phyloP scores from a whole-genome alignment of 1,140 invertebrate genomes.

The Heliconius eleuchia region DNA sequence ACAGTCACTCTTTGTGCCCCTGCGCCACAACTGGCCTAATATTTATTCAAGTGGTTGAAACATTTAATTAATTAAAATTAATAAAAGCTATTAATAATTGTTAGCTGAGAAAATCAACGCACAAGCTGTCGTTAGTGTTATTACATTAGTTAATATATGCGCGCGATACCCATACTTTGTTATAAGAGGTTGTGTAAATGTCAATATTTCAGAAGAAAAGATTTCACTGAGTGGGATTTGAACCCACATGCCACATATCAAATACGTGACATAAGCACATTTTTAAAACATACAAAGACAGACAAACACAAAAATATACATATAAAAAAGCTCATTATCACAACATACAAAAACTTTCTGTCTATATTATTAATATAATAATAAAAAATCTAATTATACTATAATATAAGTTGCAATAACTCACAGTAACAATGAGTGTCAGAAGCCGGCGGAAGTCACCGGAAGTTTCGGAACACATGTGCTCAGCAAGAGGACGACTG shows the following conservation, averaged over 20 bases:
- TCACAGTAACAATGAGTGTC: slow-evolving; percentile 83
- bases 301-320: too few species aligned
- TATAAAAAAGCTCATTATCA: too few species aligned
- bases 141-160: slow-evolving; percentile 34
- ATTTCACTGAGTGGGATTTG: too few species aligned
- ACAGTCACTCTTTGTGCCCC: too few species aligned
- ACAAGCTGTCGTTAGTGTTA: slow-evolving; percentile 41
- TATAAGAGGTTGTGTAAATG: too few species aligned
- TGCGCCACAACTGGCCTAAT: too few species aligned
- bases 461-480: slow-evolving; percentile 89
- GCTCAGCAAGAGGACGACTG: slow-evolving; percentile 87
- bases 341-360: too few species aligned
- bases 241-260: too few species aligned
- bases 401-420: slow-evolving; percentile 30
- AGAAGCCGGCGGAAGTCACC: slow-evolving; percentile 89
- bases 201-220: too few species aligned
- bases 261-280: too few species aligned
- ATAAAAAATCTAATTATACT: neutral
- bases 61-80: neutral
- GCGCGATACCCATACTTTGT: neutral
- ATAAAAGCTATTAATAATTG: neutral
- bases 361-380: too few species aligned
- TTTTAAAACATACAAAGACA: too few species aligned
- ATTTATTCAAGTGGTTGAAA: slow-evolving; percentile 5
- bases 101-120: slow-evolving; percentile 42